phyloP scores from a whole-genome alignment of 2,888 invertebrate genomes.

The Hypena proboscidalis region DNA sequence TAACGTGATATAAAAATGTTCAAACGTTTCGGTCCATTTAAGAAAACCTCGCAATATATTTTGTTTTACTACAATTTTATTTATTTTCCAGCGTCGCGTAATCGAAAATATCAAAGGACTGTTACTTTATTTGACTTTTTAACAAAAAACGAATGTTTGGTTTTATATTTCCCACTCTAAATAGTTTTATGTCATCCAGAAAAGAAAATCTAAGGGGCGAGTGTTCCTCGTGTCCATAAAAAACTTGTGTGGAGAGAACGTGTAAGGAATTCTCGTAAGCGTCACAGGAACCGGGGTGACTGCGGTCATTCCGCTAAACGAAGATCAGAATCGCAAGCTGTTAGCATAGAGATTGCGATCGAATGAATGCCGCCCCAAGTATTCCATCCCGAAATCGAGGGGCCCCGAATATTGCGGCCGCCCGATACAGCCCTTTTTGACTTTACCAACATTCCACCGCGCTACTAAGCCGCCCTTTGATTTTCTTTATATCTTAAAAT shows the following conservation, averaged over 20 bases:
- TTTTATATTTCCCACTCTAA: conserved; percentile 46
- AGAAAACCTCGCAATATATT: conserved; percentile 48
- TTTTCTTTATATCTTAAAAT: conserved; percentile 68
- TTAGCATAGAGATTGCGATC: conserved; percentile 86
- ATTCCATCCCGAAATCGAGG: conserved; percentile 81
- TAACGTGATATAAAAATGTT: too few relatives aligned
- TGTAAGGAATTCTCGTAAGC: conserved; percentile 79
- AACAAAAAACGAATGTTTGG: conserved; percentile 34
- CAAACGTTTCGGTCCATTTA: too few relatives aligned
- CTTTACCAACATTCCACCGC: conserved; percentile 71
- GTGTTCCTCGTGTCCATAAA: conserved; percentile 74
- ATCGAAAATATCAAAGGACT: conserved; percentile 14
- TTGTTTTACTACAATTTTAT: neutral
- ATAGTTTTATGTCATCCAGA: conserved; percentile 63
- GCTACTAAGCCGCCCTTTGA: conserved; percentile 71
- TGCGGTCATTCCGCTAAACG: conserved; percentile 86
- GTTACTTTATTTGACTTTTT: conserved; percentile 29
- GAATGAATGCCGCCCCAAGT: conserved; percentile 80
- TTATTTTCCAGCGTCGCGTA: conserved; percentile 1
- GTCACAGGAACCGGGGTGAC: conserved; percentile 78
- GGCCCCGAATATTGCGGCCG: conserved; percentile 78
- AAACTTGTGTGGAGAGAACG: conserved; percentile 80
- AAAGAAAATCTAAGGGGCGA: conserved; percentile 69
- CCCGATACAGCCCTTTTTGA: conserved; percentile 75
- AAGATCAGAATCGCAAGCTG: conserved; percentile 85